Conservation (phyloP, 2,797 vertebrate genomes). For the Catostomus latipinnis region DNA sequence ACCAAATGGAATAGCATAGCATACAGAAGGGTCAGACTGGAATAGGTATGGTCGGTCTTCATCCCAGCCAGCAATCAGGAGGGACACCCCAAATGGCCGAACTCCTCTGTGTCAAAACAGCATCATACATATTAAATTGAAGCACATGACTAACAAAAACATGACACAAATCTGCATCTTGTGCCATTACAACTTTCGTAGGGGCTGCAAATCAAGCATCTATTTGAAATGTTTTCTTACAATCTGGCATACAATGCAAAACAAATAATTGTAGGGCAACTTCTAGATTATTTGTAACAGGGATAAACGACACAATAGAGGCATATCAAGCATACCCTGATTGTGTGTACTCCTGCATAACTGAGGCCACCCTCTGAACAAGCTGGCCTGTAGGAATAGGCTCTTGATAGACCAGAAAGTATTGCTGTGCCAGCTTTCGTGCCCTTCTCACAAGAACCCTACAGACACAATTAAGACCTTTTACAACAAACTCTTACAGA, state of each 20-base stretch:
- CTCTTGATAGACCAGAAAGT: slow-evolving; percentile 96
- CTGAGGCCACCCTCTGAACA: slow-evolving; percentile 96
- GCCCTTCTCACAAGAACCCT: slow-evolving; percentile 97
- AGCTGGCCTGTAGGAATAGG: slow-evolving; percentile 98
- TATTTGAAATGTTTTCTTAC: neutral
- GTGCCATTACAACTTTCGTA: neutral
- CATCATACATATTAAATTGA: neutral
- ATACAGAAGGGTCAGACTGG: slow-evolving; percentile 97
- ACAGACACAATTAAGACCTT: slow-evolving; percentile 26
- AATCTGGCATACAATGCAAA: neutral
- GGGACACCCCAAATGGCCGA: slow-evolving; percentile 95
- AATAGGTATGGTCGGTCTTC: slow-evolving; percentile 96
- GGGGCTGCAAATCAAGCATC: slow-evolving; percentile 51
- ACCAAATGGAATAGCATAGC: slow-evolving; percentile 62
- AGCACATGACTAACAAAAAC: neutral
- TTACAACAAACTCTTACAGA: neutral
- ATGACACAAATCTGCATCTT: neutral
- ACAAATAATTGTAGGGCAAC: neutral
- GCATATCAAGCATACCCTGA: slow-evolving; percentile 84
- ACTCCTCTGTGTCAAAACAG: slow-evolving; percentile 84
- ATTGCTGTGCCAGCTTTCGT: slow-evolving; percentile 96
- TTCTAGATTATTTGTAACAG: neutral
- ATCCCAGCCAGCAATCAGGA: slow-evolving; percentile 99
- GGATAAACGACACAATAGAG: neutral
- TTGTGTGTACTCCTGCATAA: slow-evolving; percentile 99